Evolutionary conservation across 2,888 invertebrate genomes (phyloP), one percentile per base, ranked within the genome.

Genomic region (Spicauda simplicius): DNA sequence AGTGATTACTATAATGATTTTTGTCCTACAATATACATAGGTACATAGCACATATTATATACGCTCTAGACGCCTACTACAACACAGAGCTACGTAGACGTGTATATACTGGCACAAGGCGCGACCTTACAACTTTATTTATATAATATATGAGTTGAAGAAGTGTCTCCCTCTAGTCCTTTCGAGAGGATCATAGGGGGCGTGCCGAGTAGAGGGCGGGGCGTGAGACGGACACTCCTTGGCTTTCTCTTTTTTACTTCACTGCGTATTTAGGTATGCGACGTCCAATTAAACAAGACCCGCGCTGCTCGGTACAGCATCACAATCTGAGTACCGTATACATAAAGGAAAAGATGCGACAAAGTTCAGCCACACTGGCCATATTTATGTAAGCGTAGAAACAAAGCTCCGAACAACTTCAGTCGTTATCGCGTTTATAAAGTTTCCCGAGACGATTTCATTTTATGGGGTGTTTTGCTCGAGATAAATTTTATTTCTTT

Each of bases 391-490:
- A 86, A 90, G 86, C 86, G 80, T 76, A 81, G 90, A 79, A 91
- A 90, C 90, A 90, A 89, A 90, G 90, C 90, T 80, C 77, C 76
- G 89, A 85, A 87, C 90, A 93, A 93, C 91, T 93, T 93, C 76
- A 80, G 91, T 85, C 91, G 92, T 93, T 93, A 93, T 92, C 93
- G 88, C 91, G 86, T 88, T 92, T 92, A 91, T 91, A 92, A 93
- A 93, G 87, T 92, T 91, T 86, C 86, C 18, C 85, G 89, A 89
- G 90, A 90, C 90, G 85, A 88, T 91, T 91, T 84, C 85, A 77
- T 89, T 92, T 93, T 92, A 93, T 92, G 84, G 91, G 92, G 93
- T 92, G 93, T 92, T 92, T 91, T 90, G 90, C 85, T 87, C 81
- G 83, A 90, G 90, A 91, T 91, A 91, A 85, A 87, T 85, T 90